Conservation (phyloP, 2,797 vertebrate species). For the Lepidocolaptes lacrymiger region DNA sequence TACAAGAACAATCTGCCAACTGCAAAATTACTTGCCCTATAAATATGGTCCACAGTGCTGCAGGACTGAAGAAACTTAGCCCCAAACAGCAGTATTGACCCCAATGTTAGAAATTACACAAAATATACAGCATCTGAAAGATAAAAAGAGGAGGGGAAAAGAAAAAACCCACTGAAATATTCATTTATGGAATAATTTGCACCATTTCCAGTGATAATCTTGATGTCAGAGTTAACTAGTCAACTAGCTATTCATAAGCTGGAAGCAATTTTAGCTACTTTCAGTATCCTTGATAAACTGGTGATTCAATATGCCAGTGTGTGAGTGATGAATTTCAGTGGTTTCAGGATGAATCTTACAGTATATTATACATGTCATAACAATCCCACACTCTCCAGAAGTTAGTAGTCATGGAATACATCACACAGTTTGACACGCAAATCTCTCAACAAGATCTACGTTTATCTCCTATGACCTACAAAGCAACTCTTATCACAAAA, state of each 20-base stretch:
- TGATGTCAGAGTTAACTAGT: slow-evolving; percentile 29
- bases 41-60: not conserved
- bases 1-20: not conserved
- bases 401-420: slow-evolving; percentile 70
- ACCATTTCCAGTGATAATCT: not conserved
- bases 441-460: slow-evolving; percentile 68
- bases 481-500: slow-evolving; percentile 72
- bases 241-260: slow-evolving; percentile 27
- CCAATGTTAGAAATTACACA: not conserved
- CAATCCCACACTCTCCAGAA: slow-evolving; percentile 73
- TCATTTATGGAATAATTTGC: not conserved
- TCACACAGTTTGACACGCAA: slow-evolving; percentile 70
- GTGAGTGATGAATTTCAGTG: slow-evolving; percentile 63
- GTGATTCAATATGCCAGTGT: slow-evolving; percentile 40
- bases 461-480: slow-evolving; percentile 69
- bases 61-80: not conserved
- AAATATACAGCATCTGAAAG: not conserved
- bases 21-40: not conserved
- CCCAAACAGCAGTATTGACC: not conserved
- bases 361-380: slow-evolving; percentile 73
- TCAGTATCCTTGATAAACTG: slow-evolving; percentile 24
- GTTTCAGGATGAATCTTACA: slow-evolving; percentile 64
- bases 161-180: not conserved
- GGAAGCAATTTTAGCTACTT: slow-evolving; percentile 51
- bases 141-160: not conserved